A percentile compares a stretch with the other conserved stretches of the same genome.
Conservation (phyloP, 1,140 invertebrate species). For the Brachionus paranguensis region DNA sequence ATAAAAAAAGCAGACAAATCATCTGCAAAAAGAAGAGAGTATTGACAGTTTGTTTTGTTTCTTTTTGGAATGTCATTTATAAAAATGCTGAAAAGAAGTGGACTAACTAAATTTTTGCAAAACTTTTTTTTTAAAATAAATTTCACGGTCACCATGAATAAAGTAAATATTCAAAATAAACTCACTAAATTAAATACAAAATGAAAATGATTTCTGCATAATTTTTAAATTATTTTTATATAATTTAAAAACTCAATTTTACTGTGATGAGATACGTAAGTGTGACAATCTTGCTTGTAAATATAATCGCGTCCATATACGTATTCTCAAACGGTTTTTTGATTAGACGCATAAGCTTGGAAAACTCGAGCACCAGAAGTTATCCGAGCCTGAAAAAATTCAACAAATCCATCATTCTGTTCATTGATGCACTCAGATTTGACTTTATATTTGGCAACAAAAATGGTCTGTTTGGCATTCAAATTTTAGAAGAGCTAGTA, state of each 20-base stretch:
- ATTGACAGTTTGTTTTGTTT: no score
- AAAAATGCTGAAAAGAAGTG: no score
- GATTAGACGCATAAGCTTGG: background rate
- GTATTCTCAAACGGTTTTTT: constrained; percentile 30
- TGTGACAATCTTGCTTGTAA: background rate
- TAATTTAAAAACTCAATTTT: background rate
- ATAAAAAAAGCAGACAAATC: no score
- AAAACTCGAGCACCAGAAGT: background rate
- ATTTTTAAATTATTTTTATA: background rate
- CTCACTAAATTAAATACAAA: background rate
- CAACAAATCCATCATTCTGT: constrained; percentile 67
- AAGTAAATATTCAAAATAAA: no score
- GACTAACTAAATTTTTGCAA: no score
- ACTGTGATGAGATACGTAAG: background rate
- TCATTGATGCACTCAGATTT: constrained; percentile 86
- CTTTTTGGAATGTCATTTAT: no score
- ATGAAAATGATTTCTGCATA: background rate
- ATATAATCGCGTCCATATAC: constrained; percentile 13
- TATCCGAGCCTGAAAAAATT: background rate
- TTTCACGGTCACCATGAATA: no score
- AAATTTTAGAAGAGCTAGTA: background rate
- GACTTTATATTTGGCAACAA: constrained; percentile 68
- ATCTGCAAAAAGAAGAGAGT: no score
- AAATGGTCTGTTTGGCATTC: constrained; percentile 47
- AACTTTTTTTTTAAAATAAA: no score